Conservation (phyloP, 2,888 invertebrate genomes). For the Chalcis sispes region DNA sequence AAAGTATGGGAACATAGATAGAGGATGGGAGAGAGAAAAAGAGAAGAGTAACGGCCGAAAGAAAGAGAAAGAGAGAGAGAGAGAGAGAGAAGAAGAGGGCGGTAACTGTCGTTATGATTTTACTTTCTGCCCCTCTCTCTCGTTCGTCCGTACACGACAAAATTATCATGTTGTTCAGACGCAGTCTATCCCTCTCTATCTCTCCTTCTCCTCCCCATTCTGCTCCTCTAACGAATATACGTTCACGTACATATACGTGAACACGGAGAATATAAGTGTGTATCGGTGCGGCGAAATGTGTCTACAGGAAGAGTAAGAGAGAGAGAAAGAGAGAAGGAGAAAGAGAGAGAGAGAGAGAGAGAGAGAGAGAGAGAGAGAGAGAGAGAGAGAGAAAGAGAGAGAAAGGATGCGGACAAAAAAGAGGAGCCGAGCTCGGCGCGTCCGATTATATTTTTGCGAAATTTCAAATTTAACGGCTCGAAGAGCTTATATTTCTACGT, state of each 20-base stretch:
- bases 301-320: not conserved
- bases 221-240: too few relatives aligned
- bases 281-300: conserved; percentile 15
- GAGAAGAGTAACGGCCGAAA: conserved; percentile 1
- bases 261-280: not conserved
- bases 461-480: conserved; percentile 50
- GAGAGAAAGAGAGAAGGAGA: conserved; percentile 6
- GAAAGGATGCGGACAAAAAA: conserved; percentile 6
- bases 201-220: not conserved
- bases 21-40: conserved; percentile 41
- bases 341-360: too few relatives aligned
- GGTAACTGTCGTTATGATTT: conserved; percentile 54
- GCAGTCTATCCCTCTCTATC: conserved; percentile 16
- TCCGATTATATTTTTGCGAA: conserved; percentile 39
- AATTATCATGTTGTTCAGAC: conserved; percentile 52
- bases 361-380: too few relatives aligned
- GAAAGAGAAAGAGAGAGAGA: conserved; percentile 1
- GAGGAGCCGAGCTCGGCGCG: not conserved
- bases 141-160: conserved; percentile 42
- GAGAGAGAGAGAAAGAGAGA: too few relatives aligned
- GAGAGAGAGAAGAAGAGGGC: conserved; percentile 34
- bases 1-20: conserved; percentile 51
- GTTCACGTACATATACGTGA: too few relatives aligned
- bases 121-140: conserved; percentile 44
- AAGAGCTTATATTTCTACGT: conserved; percentile 8